Conservation (phyloP, 2,888 invertebrate genomes). For the Piscicola geometra region DNA sequence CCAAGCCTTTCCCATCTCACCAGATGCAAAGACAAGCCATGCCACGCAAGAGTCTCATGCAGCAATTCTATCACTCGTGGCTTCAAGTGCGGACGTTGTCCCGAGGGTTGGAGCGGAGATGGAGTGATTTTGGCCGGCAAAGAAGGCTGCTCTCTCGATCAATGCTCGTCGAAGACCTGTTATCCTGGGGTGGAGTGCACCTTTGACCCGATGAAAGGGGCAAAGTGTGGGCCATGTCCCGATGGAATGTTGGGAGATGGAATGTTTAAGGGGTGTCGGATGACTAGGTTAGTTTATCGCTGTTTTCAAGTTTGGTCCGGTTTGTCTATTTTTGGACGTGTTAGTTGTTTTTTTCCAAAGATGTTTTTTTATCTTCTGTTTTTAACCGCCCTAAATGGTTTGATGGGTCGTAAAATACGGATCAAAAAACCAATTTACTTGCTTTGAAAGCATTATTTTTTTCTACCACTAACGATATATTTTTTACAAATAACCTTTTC, state of each 20-base stretch:
- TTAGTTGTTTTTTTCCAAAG: too few species aligned
- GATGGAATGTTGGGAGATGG: slow-evolving; percentile 70
- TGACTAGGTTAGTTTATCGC: background rate
- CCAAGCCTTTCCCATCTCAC: background rate
- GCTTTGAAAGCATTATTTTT: too few species aligned
- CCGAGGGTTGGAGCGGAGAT: background rate
- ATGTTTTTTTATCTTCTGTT: too few species aligned
- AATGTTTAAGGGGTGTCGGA: slow-evolving; percentile 54
- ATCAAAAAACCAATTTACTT: too few species aligned
- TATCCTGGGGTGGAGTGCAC: slow-evolving; percentile 43
- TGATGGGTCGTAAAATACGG: too few species aligned
- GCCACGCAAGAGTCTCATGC: background rate
- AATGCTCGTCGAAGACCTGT: slow-evolving; percentile 49
- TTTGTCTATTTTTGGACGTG: too few species aligned
- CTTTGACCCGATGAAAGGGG: slow-evolving; percentile 51
- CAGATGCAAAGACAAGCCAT: background rate
- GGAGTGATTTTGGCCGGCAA: background rate
- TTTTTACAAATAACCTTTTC: too few species aligned
- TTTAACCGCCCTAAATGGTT: too few species aligned
- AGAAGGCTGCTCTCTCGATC: background rate
- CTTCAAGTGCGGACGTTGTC: background rate
- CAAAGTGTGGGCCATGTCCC: slow-evolving; percentile 71
- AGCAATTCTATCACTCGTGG: background rate
- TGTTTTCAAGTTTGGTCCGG: too few species aligned
- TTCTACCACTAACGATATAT: too few species aligned